phyloP scores from a whole-genome alignment of 2,113 vertebrate species.

The Xiphophorus couchianus region DNA sequence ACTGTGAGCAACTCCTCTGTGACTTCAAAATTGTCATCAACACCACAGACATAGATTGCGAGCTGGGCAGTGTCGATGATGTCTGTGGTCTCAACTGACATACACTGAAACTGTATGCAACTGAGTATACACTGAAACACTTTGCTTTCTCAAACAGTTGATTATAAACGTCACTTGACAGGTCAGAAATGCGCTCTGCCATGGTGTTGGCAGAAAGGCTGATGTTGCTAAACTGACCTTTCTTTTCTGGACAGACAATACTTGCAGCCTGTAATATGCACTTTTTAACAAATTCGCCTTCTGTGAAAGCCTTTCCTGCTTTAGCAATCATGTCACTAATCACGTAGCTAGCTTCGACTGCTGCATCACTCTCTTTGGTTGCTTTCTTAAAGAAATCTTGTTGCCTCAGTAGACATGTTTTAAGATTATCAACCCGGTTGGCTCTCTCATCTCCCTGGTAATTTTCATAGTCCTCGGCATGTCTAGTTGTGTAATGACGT shows the following conservation, averaged over 20 bases:
- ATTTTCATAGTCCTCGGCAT: conserved; percentile 3
- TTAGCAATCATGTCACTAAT: conserved; percentile 1
- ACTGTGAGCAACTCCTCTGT: no score
- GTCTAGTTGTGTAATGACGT: no score
- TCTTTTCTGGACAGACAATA: neutral
- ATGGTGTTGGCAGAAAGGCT: neutral
- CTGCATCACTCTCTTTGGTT: neutral
- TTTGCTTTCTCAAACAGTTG: neutral
- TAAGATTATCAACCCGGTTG: conserved; percentile 4
- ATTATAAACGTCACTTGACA: conserved; percentile 1
- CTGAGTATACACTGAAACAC: no score
- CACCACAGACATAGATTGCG: no score
- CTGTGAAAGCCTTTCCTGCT: neutral
- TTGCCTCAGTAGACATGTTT: conserved; percentile 25
- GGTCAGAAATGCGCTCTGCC: conserved; percentile 5
- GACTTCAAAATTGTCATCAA: no score
- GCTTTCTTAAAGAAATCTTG: neutral
- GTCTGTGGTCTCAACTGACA: no score
- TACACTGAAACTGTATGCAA: no score
- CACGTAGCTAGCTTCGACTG: conserved; percentile 1
- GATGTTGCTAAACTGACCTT: conserved; percentile 5
- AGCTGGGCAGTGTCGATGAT: no score
- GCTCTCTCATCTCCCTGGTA: conserved; percentile 12
- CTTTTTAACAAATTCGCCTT: neutral
- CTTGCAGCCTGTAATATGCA: neutral